Conservation (phyloP, 2,113 vertebrate species). For the Oreochromis aureus region DNA sequence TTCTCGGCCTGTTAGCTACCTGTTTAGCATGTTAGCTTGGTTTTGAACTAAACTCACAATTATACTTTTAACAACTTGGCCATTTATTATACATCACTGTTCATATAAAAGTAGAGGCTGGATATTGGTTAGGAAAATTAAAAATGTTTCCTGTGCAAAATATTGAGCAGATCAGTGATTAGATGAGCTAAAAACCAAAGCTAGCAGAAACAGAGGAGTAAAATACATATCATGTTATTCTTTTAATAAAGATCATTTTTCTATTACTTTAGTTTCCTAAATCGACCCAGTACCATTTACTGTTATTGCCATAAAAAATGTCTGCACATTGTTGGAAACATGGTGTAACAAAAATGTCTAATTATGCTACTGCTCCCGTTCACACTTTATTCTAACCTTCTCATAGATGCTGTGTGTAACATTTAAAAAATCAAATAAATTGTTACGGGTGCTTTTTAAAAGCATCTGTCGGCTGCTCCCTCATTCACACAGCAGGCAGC, state of each 20-base stretch:
- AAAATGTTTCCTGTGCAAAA: background rate
- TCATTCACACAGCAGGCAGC: background rate
- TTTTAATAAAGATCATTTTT: background rate
- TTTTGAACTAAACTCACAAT: background rate
- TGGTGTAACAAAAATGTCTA: background rate
- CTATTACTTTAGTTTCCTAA: background rate
- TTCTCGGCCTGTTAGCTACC: background rate
- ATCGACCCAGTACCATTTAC: background rate
- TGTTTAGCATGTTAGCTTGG: background rate
- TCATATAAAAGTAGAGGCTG: background rate
- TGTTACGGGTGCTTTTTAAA: background rate
- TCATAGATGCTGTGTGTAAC: background rate
- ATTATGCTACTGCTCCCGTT: background rate
- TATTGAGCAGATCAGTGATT: background rate
- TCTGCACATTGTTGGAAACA: background rate
- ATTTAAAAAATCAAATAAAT: background rate
- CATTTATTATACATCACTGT: background rate
- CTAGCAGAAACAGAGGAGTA: background rate
- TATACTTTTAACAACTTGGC: rapidly evolving
- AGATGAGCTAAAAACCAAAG: background rate
- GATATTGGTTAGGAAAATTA: background rate
- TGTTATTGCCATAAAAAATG: background rate
- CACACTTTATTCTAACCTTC: background rate
- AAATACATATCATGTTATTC: background rate
- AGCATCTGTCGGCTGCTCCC: background rate